Conservation (phyloP, 2,888 invertebrate genomes). For the Tholera decimalis region DNA sequence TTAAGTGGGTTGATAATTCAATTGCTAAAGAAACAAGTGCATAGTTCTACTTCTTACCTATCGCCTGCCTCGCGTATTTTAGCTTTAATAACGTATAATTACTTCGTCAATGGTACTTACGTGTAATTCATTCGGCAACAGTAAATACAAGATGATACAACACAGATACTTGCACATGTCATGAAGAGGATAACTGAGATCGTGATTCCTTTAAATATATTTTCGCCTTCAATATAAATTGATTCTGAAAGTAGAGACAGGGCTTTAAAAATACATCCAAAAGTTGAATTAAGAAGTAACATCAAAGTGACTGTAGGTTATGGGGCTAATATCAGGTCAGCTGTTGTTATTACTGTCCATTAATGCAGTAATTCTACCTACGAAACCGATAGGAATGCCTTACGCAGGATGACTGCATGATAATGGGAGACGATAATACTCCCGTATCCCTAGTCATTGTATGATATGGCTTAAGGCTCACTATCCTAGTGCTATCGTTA, state of each 20-base stretch:
- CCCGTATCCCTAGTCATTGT: too few species aligned
- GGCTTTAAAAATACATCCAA: not conserved
- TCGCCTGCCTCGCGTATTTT: conserved; percentile 1
- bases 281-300: too few species aligned
- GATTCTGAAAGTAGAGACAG: conserved; percentile 71
- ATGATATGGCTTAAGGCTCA: too few species aligned
- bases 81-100: not conserved
- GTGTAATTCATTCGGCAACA: conserved; percentile 81
- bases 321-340: too few species aligned
- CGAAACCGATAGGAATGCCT: not conserved
- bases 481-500: too few species aligned
- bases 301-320: not conserved
- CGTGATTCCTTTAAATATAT: conserved; percentile 77
- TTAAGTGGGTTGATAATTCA: not conserved
- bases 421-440: too few species aligned
- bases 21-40: not conserved
- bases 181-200: conserved; percentile 77
- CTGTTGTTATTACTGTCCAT: not conserved
- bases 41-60: not conserved
- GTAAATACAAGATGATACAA: conserved; percentile 77
- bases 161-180: conserved; percentile 74
- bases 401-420: too few species aligned
- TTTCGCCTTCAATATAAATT: conserved; percentile 74
- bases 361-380: not conserved
- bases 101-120: conserved; percentile 68